Conservation (phyloP, 2,113 vertebrate species). For the Caranx melampygus region DNA sequence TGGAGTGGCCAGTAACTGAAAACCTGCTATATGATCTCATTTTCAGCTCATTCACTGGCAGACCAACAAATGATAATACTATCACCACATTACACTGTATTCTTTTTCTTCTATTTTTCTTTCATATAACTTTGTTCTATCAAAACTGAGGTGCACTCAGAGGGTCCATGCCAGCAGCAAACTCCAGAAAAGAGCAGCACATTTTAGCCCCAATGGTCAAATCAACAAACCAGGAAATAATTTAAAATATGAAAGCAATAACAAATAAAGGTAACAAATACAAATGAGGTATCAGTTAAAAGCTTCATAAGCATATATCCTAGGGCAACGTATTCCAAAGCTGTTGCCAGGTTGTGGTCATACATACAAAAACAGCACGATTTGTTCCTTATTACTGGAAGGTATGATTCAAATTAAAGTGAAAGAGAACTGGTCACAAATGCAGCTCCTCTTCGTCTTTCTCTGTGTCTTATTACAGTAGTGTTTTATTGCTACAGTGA, state of each 20-base stretch:
- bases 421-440: not conserved
- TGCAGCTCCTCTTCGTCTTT: not conserved
- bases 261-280: not conserved
- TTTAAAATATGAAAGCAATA: not conserved
- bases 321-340: not conserved
- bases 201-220: not conserved
- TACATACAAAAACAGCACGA: not conserved
- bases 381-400: constrained; percentile 20
- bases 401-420: constrained; percentile 5
- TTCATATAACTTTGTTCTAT: not conserved
- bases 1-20: not conserved
- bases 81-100: not conserved
- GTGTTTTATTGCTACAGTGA: constrained; percentile 3
- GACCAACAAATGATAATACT: not conserved
- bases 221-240: constrained; percentile 4
- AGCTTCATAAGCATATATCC: not conserved
- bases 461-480: not conserved
- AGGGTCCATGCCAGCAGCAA: not conserved
- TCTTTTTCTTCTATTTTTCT: not conserved
- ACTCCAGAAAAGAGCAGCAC: not conserved
- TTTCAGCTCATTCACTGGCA: constrained; percentile 1
- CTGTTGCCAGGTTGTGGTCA: not conserved
- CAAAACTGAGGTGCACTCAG: constrained; percentile 14
- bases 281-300: not conserved
- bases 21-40: not conserved